Base-by-base conservation (phyloP, 2,888 invertebrate genomes). In the Drosophila cognata region DNA sequence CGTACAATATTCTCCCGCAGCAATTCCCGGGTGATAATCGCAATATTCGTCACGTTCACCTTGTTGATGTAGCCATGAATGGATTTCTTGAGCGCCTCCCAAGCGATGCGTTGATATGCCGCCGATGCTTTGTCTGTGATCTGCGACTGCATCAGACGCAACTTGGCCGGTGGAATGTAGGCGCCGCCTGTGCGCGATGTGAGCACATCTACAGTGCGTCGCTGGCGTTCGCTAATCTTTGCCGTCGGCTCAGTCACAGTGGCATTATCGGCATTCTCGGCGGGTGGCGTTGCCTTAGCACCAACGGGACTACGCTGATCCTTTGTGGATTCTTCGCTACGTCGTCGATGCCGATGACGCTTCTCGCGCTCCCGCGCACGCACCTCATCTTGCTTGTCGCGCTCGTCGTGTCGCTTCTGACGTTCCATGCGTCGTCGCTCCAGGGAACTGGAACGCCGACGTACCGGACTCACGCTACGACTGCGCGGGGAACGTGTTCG, bases 11-110 rank as follows among this genome's bases (percentile, higher is more conserved):
- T 99, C 93, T 99, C 99, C 89, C 97, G 96, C 16, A 99, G 94
- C 33, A 99, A 93, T 92, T 99, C 97, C 65, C 97, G 95, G 0
- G 99, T 97, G 67, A 99, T 98, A 60, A 97, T 96, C 0, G 96
- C 96, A 77, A 99, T 97, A 92, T 99, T 99, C 18, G 98, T 96
- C 0, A 97, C 97, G 92, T 99, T 99, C 1, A 99, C 97, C 94
- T 99, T 99, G 94, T 99, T 99, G 69, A 99, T 98, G 82, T 97
- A 96, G 83, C 99, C 99, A 91, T 99, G 99, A 78, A 99, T 97
- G 11, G 98, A 99, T 93, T 99, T 99, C 92, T 99, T 99, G 29
- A 99, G 94, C 0, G 99, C 98, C 94, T 99, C 99, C 99, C 99
- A 99, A 1, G 99, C 97, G 57, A 99, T 96, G 81, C 99, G 94